A percentile compares a stretch with the other conserved stretches of the same genome.
These are phyloP conservation scores for Alces alces DNA, from an alignment of 2,113 vertebrate genomes.

Conservation along the genomic window DNA sequence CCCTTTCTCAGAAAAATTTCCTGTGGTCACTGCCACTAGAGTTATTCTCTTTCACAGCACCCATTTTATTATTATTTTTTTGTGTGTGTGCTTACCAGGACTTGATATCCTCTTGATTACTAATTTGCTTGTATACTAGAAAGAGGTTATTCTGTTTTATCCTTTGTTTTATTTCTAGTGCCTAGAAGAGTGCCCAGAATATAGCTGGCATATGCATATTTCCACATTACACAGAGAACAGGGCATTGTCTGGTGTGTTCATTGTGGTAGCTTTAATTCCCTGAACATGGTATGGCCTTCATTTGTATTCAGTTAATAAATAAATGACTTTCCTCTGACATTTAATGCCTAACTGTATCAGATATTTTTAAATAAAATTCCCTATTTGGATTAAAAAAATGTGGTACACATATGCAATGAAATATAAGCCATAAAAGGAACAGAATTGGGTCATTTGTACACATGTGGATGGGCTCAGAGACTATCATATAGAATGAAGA, in stretches of 20 bases:
- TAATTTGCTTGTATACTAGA: not conserved
- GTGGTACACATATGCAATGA: not conserved
- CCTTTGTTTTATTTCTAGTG: not conserved
- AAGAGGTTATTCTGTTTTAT: not conserved
- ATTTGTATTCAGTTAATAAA: not conserved
- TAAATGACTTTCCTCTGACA: not conserved
- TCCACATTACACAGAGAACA: not conserved
- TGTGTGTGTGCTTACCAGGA: not conserved
- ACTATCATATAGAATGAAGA: not conserved
- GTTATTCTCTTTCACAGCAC: not conserved
- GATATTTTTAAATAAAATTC: not conserved
- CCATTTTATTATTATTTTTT: not conserved
- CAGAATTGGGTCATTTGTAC: not conserved
- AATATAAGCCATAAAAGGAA: not conserved
- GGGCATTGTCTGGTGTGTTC: not conserved
- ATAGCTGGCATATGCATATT: not conserved
- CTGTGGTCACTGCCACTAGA: not conserved
- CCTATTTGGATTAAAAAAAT: not conserved
- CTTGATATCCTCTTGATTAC: not conserved
- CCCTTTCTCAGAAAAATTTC: not conserved
- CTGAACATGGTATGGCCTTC: not conserved
- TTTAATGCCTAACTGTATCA: not conserved
- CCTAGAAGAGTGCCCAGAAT: not conserved
- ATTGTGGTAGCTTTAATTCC: not conserved
- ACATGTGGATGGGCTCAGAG: not conserved